phyloP scores from a whole-genome alignment of 1,140 invertebrate species.

The Drosophila melanica region DNA sequence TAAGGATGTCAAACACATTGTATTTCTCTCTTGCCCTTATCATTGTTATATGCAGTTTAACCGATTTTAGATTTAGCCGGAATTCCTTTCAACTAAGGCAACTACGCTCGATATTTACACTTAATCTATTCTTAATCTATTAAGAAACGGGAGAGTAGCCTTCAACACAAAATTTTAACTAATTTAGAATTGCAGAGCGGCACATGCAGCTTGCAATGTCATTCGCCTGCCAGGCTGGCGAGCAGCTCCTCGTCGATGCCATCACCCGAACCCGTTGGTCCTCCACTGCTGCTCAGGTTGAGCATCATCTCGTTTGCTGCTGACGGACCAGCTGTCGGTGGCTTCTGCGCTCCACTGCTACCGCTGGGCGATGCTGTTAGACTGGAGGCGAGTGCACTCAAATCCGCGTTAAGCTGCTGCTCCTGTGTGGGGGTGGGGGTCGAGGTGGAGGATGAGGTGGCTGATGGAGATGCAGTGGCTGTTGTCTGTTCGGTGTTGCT shows the following conservation, averaged over 20 bases:
- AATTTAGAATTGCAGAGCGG: slow-evolving; percentile 1
- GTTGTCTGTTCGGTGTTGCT: too few relatives aligned
- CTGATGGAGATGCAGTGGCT: neutral
- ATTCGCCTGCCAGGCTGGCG: slow-evolving; percentile 68
- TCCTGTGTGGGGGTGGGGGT: neutral
- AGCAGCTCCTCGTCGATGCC: slow-evolving; percentile 72
- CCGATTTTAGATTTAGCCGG: neutral
- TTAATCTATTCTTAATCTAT: neutral
- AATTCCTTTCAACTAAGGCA: slow-evolving; percentile 1
- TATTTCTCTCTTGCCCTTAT: neutral
- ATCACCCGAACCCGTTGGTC: slow-evolving; percentile 32
- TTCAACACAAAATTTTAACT: slow-evolving; percentile 31
- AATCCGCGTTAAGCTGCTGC: slow-evolving; percentile 11
- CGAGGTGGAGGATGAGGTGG: neutral
- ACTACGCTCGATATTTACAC: neutral
- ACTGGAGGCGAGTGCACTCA: slow-evolving; percentile 20
- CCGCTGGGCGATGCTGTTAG: slow-evolving; percentile 15
- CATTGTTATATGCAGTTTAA: neutral
- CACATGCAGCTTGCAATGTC: slow-evolving; percentile 4
- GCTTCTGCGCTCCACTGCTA: slow-evolving; percentile 23
- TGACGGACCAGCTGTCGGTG: neutral
- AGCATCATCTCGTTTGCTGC: slow-evolving; percentile 38
- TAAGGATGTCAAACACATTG: neutral
- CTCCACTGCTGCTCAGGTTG: slow-evolving; percentile 35
- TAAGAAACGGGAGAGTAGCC: neutral